A percentile compares a stretch with the other conserved stretches of the same genome.
These are phyloP conservation scores for Alfaro cultratus DNA, from an alignment of 2,797 vertebrate genomes.

Conservation along the genomic window DNA sequence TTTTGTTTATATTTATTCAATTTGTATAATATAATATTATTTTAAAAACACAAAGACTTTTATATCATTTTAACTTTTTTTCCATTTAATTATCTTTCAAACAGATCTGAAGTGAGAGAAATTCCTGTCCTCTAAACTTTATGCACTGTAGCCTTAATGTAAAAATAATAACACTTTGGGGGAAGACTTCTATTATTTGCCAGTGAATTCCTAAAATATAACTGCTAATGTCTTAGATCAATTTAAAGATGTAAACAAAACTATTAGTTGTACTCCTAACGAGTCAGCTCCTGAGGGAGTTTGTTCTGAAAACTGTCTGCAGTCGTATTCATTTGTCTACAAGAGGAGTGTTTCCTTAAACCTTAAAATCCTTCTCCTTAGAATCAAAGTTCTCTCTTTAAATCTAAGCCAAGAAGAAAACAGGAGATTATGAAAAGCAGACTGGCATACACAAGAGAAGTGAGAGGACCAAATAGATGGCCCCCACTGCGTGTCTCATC, in stretches of 20 bases:
- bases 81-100: neutral
- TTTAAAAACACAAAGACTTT: neutral
- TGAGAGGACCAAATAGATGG: slow-evolving; percentile 56
- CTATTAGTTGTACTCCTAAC: slow-evolving; percentile 25
- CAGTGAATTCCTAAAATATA: neutral
- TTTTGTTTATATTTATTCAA: neutral
- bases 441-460: slow-evolving; percentile 39
- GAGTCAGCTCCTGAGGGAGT: neutral
- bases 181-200: neutral
- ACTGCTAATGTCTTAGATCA: neutral
- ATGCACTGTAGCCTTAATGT: neutral
- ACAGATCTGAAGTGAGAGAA: neutral
- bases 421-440: slow-evolving; percentile 34
- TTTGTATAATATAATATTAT: neutral
- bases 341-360: slow-evolving; percentile 14
- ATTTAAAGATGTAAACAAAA: slow-evolving; percentile 17
- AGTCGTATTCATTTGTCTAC: slow-evolving; percentile 22
- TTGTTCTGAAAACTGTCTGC: neutral
- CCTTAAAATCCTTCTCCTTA: neutral
- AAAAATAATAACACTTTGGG: neutral
- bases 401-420: slow-evolving; percentile 38
- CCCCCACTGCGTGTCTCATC: slow-evolving; percentile 61
- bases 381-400: slow-evolving; percentile 7
- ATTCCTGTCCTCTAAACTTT: neutral
- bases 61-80: neutral